Base-by-base conservation (phyloP, 2,797 vertebrate genomes). In the Nasua narica region DNA sequence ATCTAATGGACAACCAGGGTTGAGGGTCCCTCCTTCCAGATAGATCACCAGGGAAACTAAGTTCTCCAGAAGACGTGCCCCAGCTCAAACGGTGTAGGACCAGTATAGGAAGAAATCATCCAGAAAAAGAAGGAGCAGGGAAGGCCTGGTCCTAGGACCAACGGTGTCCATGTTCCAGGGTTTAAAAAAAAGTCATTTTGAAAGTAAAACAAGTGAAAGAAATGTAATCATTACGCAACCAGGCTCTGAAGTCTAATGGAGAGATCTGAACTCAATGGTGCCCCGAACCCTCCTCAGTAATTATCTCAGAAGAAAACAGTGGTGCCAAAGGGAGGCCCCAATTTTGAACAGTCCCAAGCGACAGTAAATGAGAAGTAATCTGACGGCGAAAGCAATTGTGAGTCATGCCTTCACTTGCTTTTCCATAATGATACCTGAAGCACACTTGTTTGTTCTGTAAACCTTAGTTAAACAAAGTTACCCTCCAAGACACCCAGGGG, bases 221-320 rank as follows among this genome's bases (percentile, higher is more conserved):
- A 52, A 92, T 35, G 32, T 67, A 81, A 65, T 83, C 40, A 52
- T 70, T 96, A 91, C 65, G 40, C 81, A 93, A 65, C 27, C 58
- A 52, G 52, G 23, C 69, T 91, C 79, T 65, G 65, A 94, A 93
- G 32, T 70, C 37, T 76, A 54, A 87, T 70, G 76, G 89, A 84
- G 37, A 91, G 43, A 69, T 52, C 25, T 62, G 74, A 91, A 74
- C 10, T 32, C 72, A 29, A 74, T n/a, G 27, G 50, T 6, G n/a
- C 86, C 54, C 86, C 3, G 5, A 83, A 89, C 19, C 40, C 12
- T 62, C 27, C 48, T 85, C 27, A 48, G 62, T 77, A 95, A 96
- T 97, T 87, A 96, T 82, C 69, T 96, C 35, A 56, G 83, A 97
- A 92, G 94, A 72, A 93, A 96, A 95, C 79, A 96, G 40, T 54